Conservation (phyloP, 2,888 invertebrate genomes). For the Phyto melanocephala region DNA sequence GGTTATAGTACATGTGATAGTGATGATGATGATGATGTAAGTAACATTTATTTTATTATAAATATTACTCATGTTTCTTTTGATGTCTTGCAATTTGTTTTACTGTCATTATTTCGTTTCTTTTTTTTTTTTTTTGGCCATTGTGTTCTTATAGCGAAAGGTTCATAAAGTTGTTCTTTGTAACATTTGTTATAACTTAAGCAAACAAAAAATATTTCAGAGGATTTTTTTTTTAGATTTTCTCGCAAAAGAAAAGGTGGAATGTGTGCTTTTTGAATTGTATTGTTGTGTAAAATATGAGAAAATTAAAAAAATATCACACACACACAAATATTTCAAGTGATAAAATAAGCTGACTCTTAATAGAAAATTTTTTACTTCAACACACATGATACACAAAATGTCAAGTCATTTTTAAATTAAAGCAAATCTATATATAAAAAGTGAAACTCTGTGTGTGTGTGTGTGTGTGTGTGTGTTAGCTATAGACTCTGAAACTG, state of each 20-base stretch:
- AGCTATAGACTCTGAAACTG: too few relatives aligned
- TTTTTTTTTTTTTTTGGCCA: neutral
- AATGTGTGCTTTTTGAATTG: neutral
- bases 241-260: neutral
- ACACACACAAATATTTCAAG: too few relatives aligned
- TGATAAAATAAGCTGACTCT: neutral
- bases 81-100: slow-evolving; percentile 1
- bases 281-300: neutral
- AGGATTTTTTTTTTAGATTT: neutral
- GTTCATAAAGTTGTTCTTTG: neutral
- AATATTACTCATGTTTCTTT: neutral
- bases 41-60: neutral
- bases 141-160: neutral
- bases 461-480: too few relatives aligned
- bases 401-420: too few relatives aligned
- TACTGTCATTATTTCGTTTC: too few relatives aligned
- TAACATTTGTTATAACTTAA: slow-evolving; percentile 5
- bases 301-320: neutral
- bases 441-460: too few relatives aligned
- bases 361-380: too few relatives aligned
- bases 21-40: neutral
- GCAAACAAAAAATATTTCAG: neutral
- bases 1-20: too few relatives aligned
- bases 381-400: too few relatives aligned
- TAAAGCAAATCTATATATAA: too few relatives aligned